Evolutionary conservation across 2,113 vertebrate genomes (phyloP), one percentile per base, ranked within the genome.

Genomic region (Carettochelys insculpta): DNA sequence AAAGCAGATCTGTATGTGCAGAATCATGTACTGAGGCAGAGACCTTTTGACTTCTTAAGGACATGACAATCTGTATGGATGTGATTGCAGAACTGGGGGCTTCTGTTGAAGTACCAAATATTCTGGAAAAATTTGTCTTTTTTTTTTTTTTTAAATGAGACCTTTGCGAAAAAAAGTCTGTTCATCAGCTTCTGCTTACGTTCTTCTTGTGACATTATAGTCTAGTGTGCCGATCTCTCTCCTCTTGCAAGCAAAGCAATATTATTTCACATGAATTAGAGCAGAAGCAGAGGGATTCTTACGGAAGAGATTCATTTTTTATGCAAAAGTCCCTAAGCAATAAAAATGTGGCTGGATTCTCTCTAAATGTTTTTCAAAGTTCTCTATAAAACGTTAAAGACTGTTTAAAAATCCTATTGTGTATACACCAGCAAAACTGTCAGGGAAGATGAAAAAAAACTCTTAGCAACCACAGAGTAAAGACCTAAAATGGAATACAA

Each of bases 201-300:
- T 27, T 75, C 71, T 41, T 51, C 78, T 34, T 86, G 88, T 80
- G 50, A 61, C 58, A 47, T 80, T 77, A 68, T n/a, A 91, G 43
- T 68, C n/a, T 20, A 1, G 8, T 68, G 6, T 0, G 25, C 75
- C 52, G 27, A 9, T 0, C 11, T 20, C 43, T 1, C 0, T 29
- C 45, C 6, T 19, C 13, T 38, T 77, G 52, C 29, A 58, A 75
- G 79, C 73, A 24, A 51, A 29, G 58, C 56, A 82, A 52, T 34
- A 34, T 71, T 54, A 90, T 58, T 77, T 53, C 53, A 8, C 1
- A 0, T 34, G 76, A 83, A 34, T 14, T 0, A 0, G 22, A 29
- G 38, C 24, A 79, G 82, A 22, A 65, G 16, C 50, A 38, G 56
- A 34, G 79, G 83, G 68, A 84, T n/a, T 47, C 43, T 38, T 88